Evolutionary conservation across 2,113 vertebrate genomes (phyloP).

Genomic region (Hyla sarda): DNA sequence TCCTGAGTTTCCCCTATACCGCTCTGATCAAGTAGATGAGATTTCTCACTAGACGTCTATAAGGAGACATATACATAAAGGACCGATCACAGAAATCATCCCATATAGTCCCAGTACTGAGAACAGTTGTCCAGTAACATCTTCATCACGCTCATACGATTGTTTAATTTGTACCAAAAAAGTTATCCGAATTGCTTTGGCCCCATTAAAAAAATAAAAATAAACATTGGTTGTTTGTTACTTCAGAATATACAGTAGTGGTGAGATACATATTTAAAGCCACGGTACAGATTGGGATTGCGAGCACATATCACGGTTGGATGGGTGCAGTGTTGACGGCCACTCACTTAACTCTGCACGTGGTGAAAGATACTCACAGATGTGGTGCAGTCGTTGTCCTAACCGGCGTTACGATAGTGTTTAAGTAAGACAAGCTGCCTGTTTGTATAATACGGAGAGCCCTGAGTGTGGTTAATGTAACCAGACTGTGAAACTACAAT

Average conservation of each 20-base stretch:
- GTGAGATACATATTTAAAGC: background rate
- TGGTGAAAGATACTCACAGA: background rate
- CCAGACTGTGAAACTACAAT: background rate
- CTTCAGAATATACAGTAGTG: background rate
- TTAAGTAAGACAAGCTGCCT: background rate
- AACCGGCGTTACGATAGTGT: background rate
- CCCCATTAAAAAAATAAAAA: no score
- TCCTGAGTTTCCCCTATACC: no score
- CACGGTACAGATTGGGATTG: background rate
- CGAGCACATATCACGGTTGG: background rate
- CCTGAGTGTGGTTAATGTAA: background rate
- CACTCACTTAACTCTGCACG: background rate
- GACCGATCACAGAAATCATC: background rate
- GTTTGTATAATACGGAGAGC: background rate
- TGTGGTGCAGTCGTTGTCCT: background rate
- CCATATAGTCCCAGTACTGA: background rate
- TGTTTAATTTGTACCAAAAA: background rate
- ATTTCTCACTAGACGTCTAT: no score
- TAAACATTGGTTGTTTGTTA: background rate
- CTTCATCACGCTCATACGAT: background rate
- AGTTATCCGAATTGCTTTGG: background rate
- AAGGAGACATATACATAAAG: no score
- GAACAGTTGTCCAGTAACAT: background rate
- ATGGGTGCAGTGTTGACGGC: background rate
- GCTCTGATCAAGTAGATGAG: no score